phyloP scores from a whole-genome alignment of 2,888 invertebrate genomes.

The Drosophila birchii region DNA sequence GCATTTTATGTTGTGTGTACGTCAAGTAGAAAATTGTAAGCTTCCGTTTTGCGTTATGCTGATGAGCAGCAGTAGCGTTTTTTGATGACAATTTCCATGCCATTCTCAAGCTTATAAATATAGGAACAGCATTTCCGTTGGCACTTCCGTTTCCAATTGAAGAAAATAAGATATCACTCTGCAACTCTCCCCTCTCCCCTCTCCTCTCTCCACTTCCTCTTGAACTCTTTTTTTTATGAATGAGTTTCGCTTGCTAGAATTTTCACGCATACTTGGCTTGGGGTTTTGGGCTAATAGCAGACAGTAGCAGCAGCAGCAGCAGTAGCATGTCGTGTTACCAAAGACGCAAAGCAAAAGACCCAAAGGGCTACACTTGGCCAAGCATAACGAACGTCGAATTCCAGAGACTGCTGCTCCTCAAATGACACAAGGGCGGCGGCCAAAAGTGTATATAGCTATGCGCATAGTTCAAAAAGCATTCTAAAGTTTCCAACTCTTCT shows the following conservation, averaged over 20 bases:
- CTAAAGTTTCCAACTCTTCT: conserved; percentile 34
- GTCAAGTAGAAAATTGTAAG: conserved; percentile 78
- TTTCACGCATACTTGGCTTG: conserved; percentile 74
- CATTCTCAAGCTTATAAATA: conserved; percentile 53
- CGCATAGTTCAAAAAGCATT: conserved; percentile 43
- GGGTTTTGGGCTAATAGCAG: conserved; percentile 36
- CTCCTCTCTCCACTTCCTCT: not conserved
- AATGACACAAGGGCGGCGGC: conserved; percentile 25
- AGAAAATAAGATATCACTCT: conserved; percentile 22
- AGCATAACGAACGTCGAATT: conserved; percentile 75
- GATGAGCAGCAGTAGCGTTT: conserved; percentile 31
- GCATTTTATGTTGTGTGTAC: conserved; percentile 65
- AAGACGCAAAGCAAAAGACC: conserved; percentile 34
- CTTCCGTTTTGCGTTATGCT: conserved; percentile 74
- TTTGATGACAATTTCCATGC: conserved; percentile 67
- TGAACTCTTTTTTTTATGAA: conserved; percentile 62
- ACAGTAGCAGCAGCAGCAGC: conserved; percentile 11
- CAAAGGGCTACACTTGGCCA: conserved; percentile 71
- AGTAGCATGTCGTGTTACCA: conserved; percentile 69
- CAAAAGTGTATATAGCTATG: conserved; percentile 28
- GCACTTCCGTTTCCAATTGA: conserved; percentile 78
- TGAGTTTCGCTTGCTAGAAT: conserved; percentile 63
- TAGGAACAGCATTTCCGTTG: conserved; percentile 74
- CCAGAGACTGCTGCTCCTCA: conserved; percentile 56
- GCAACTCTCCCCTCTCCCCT: not conserved